Percentiles rank a stretch among this genome's conserved stretches.
phyloP scores from a whole-genome alignment of 2,113 vertebrate genomes.

The Indri indri region DNA sequence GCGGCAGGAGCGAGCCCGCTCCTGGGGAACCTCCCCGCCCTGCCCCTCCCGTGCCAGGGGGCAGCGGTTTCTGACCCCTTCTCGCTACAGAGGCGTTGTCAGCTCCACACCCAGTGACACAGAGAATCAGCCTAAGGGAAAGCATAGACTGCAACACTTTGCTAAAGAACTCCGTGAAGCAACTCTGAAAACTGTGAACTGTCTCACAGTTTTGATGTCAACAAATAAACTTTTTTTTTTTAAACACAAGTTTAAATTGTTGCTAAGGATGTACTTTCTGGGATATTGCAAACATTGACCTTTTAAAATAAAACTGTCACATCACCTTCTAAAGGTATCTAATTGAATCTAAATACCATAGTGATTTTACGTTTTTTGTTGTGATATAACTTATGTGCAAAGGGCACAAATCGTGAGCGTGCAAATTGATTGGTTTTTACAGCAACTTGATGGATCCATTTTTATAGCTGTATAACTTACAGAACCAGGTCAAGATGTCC shows the following conservation, averaged over 20 bases:
- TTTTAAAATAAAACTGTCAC: neutral
- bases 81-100: neutral
- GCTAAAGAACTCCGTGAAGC: neutral
- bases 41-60: neutral
- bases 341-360: neutral
- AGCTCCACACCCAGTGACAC: no score
- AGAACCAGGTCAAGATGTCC: neutral
- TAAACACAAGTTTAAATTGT: neutral
- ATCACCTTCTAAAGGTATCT: neutral
- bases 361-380: neutral
- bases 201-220: neutral
- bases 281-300: neutral
- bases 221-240: neutral
- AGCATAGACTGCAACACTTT: accelerated
- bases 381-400: no score
- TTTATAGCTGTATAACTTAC: neutral
- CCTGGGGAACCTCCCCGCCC: neutral
- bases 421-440: neutral
- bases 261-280: neutral
- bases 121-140: neutral
- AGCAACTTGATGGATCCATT: no score
- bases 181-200: neutral
- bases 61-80: accelerated
- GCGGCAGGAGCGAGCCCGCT: neutral
- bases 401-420: accelerated